A percentile compares a stretch with the other conserved stretches of the same genome.
Conservation (phyloP, 1,140 invertebrate genomes). For the Listronotus bonariensis region DNA sequence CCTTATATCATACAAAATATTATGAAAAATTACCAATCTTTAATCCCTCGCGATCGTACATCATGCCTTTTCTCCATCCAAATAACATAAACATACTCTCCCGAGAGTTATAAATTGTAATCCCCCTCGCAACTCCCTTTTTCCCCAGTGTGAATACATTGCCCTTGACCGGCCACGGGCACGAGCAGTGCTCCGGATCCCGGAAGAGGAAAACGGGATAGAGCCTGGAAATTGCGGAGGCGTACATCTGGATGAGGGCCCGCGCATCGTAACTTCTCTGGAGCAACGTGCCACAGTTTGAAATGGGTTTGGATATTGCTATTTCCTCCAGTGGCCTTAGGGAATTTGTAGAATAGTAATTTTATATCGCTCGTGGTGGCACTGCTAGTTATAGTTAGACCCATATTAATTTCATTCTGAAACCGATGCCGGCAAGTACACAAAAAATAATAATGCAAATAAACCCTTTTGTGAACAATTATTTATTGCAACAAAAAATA, state of each 20-base stretch:
- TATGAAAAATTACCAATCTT: background rate
- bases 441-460: too few species aligned
- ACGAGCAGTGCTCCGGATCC: slow-evolving; percentile 31
- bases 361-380: too few species aligned
- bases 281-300: background rate
- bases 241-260: slow-evolving; percentile 25
- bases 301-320: background rate
- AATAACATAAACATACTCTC: background rate
- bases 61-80: too few species aligned
- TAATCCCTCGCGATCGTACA: too few species aligned
- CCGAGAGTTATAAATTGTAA: background rate
- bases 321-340: background rate
- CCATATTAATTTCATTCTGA: too few species aligned
- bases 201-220: slow-evolving; percentile 34
- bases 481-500: too few species aligned
- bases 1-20: background rate
- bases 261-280: background rate
- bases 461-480: too few species aligned
- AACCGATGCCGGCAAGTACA: too few species aligned
- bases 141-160: slow-evolving; percentile 22
- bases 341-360: too few species aligned
- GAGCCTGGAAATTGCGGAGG: slow-evolving; percentile 39
- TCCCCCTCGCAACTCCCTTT: slow-evolving; percentile 4
- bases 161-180: slow-evolving; percentile 36
- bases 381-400: too few species aligned